Percentiles rank a stretch among this genome's conserved stretches.
These are phyloP conservation scores for Myiothlypis coronata DNA, from an alignment of 2,797 vertebrate genomes.

Conservation along the genomic window DNA sequence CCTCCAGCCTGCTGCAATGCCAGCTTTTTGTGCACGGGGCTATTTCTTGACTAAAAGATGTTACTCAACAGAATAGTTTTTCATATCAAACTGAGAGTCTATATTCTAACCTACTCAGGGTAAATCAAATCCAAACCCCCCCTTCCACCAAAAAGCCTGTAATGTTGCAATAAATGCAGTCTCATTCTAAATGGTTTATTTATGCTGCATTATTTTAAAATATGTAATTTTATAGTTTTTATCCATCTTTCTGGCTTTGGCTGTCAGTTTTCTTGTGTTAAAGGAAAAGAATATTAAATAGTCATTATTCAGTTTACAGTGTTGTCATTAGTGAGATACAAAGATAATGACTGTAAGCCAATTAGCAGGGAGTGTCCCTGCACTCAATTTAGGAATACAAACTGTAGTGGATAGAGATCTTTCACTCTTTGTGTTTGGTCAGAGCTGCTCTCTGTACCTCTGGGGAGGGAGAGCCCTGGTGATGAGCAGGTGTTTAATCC, in stretches of 20 bases:
- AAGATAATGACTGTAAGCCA: constrained; percentile 36
- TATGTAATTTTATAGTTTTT: constrained; percentile 68
- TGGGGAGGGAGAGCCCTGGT: not conserved
- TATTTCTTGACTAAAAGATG: constrained; percentile 58
- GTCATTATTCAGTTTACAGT: constrained; percentile 46
- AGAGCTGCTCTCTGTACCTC: not conserved
- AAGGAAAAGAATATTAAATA: constrained; percentile 63
- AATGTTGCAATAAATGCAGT: constrained; percentile 78
- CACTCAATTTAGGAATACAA: not conserved
- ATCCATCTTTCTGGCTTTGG: constrained; percentile 70
- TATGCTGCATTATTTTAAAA: constrained; percentile 73
- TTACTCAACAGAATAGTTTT: constrained; percentile 51
- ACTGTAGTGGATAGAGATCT: not conserved
- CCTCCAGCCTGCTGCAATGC: constrained; percentile 53
- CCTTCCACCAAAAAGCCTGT: constrained; percentile 79
- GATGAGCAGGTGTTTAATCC: not conserved
- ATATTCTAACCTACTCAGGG: constrained; percentile 77
- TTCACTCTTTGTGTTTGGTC: not conserved
- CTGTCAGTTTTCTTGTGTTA: constrained; percentile 66
- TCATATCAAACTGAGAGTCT: constrained; percentile 62
- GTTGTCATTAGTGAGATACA: constrained; percentile 41
- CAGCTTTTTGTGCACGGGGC: constrained; percentile 64
- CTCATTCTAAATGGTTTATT: constrained; percentile 75
- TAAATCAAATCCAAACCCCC: constrained; percentile 73
- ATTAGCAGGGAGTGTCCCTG: not conserved